These are phyloP conservation scores for Latheticus oryzae DNA, from an alignment of 2,888 invertebrate species.

Conservation along the genomic window DNA sequence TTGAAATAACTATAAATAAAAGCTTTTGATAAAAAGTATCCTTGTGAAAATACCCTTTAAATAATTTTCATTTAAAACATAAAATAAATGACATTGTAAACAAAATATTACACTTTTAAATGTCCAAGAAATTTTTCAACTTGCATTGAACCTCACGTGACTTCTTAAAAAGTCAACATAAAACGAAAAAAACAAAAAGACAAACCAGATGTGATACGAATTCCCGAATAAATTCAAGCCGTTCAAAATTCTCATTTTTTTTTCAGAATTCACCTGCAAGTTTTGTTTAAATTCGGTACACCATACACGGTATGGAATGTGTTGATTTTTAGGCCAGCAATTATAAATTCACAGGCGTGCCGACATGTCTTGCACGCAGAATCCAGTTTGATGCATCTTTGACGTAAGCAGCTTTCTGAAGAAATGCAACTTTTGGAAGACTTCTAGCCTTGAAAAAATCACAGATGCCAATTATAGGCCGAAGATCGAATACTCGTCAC, in stretches of 20 bases:
- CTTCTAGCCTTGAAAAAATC: not conserved
- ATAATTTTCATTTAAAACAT: too few relatives aligned
- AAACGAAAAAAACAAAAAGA: too few relatives aligned
- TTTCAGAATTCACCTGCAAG: conserved; percentile 7
- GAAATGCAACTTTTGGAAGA: conserved; percentile 8
- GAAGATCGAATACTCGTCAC: conserved; percentile 22
- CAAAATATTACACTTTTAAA: too few relatives aligned
- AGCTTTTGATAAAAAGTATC: too few relatives aligned
- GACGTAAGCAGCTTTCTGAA: conserved; percentile 34
- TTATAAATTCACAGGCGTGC: conserved; percentile 33
- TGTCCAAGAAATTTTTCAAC: too few relatives aligned
- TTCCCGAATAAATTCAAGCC: conserved; percentile 1
- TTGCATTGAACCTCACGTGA: too few relatives aligned
- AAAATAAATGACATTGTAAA: too few relatives aligned
- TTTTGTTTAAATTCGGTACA: conserved; percentile 11
- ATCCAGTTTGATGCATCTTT: conserved; percentile 39
- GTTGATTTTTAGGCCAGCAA: conserved; percentile 37
- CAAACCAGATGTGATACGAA: conserved; percentile 3
- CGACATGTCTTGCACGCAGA: conserved; percentile 35
- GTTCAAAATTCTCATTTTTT: conserved; percentile 1
- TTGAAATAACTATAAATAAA: too few relatives aligned
- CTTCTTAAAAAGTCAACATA: too few relatives aligned
- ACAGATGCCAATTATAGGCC: not conserved
- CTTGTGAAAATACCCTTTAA: too few relatives aligned
- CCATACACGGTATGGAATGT: conserved; percentile 33